Evolutionary conservation across 2,888 invertebrate species (phyloP), one percentile per base, ranked within the genome.

Genomic region (Biston betularia): DNA sequence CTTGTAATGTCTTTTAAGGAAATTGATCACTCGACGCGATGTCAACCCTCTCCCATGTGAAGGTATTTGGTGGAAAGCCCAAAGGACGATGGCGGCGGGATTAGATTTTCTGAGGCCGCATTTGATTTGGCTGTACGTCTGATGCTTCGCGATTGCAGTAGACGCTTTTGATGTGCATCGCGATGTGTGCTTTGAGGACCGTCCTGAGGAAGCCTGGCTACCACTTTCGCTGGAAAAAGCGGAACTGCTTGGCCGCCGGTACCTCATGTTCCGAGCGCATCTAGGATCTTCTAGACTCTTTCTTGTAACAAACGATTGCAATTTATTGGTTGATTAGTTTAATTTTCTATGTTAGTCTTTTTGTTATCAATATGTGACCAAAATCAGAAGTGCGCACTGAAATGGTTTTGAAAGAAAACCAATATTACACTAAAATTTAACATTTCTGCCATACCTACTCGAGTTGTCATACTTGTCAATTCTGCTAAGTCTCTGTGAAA

Each of bases 51-150:
- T 44, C 2, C 38, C 15, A 6, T 59, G 53, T 0, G 85, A 79
- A 3, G 85, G 84, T 3, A 89, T 74, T 60, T 84, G 82, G 75
- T 86, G 86, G 68, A 90, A 90, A 0, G 88, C 86, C 88, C 88
- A 88, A 0, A 88, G 75, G 0, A 89, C 81, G 33, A 89, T 85
- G 0, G 89, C 87, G 0, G 86, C 88, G 0, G 89, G 89, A 12
- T 84, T 79, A 0, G 83, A 81, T 33, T 73, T 82, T 15, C 68
- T 75, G 1, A 86, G 55, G 0, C 84, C 88, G 0, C 57, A 53
- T 63, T 80, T 85, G 54, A 88, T 81, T 68, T 70, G 79, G 46
- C 69, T 66, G 70, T 81, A 83, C 6, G 57, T 52, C 11, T 57
- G 63, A 8, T 52, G 49, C 34, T 48, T 48, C 9, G 42, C 59